Base-by-base conservation (phyloP, 2,113 vertebrate genomes). In the Falco punctatus region DNA sequence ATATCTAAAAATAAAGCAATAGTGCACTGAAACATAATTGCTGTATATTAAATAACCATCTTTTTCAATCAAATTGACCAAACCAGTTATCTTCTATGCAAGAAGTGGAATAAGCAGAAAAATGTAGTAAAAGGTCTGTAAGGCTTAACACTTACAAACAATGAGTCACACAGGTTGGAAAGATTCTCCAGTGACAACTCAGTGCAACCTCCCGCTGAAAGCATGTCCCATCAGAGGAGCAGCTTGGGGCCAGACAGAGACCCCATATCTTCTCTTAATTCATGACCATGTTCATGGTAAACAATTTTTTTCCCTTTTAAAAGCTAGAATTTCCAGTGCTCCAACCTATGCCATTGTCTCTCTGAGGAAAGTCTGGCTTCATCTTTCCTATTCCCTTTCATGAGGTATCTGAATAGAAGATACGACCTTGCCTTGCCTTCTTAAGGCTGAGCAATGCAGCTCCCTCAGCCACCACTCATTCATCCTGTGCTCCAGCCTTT, bases 281-380 rank as follows among this genome's bases (percentile, higher is more conserved):
- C 10, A 46, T 18, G 2, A 48, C 16, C 2, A 1, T 4, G 10
- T 7, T 40, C 19, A 42, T 0, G 0, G 21, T 4, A 55, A 67
- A 13, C 12, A 10, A 1, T 22, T 35, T 46, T 35, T 61, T 70
- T 17, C 5, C 35, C 35, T 65, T 91, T 40, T 13, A 78, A 71
- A 28, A 84, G 19, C 11, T 74, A 14, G 11, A 79, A 89, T 51
- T 66, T 62, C 13, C 72, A 69, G 6, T 40, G 19, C 26, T 84
- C 19, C 13, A 84, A 15, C 11, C 58, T 27, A 6, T 62, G 8
- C 10, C 59, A 55, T 2, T 20, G 10, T 22, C 10, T n/a, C 33
- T 54, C 66, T 65, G 30, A 44, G 16, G 30, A 80, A 5, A 72
- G 11, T 2, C 42, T 59, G 32, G 20, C 13, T 80, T 86, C 18